These are phyloP conservation scores for Erythrolamprus reginae DNA, from an alignment of 2,113 vertebrate species.

Conservation along the genomic window DNA sequence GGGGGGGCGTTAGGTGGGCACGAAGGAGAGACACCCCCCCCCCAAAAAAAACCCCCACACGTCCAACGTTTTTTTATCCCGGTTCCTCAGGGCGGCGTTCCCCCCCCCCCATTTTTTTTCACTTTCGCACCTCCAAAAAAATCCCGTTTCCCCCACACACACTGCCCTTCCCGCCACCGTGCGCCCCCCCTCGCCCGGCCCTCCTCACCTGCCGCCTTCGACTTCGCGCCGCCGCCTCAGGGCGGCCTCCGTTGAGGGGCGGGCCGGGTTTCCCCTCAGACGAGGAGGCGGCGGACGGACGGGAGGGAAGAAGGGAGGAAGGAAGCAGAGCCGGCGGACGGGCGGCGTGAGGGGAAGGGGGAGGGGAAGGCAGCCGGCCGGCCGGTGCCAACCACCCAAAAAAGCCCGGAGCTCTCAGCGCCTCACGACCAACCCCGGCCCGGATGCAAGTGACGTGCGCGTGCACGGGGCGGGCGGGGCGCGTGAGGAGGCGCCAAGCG, in stretches of 20 bases:
- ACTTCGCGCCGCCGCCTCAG: background rate
- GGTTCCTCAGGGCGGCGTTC: background rate
- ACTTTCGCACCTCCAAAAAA: too few species aligned
- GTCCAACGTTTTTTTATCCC: background rate
- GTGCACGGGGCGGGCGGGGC: background rate
- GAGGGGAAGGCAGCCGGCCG: background rate
- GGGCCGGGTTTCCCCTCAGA: conserved; percentile 19
- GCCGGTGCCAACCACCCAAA: background rate
- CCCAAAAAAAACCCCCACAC: too few species aligned
- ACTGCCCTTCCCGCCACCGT: too few species aligned
- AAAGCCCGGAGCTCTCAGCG: background rate
- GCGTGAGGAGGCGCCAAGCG: background rate
- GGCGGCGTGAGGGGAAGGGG: background rate
- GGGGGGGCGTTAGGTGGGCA: background rate
- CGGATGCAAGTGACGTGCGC: background rate
- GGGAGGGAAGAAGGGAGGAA: rapidly evolving
- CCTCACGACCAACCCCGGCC: background rate
- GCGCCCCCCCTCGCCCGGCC: background rate
- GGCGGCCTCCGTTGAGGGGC: background rate
- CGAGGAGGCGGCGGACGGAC: too few species aligned
- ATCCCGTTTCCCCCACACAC: too few species aligned
- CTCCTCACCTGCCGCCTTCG: conserved; percentile 7
- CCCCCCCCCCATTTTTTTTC: too few species aligned
- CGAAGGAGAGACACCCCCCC: background rate
- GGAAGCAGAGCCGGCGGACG: background rate